phyloP scores from a whole-genome alignment of 2,113 vertebrate species.

The Gobius niger region DNA sequence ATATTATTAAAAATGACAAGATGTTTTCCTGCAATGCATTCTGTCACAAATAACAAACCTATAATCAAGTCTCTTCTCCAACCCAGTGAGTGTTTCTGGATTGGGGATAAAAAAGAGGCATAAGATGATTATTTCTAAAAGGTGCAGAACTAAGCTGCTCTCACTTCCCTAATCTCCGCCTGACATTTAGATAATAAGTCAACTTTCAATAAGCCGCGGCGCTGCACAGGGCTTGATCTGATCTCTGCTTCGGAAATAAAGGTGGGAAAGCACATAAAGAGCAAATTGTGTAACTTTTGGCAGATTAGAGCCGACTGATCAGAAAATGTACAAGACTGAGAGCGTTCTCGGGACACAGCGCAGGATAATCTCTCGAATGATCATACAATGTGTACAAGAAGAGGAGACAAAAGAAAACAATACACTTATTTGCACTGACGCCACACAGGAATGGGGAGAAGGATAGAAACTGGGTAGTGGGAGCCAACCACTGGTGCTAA shows the following conservation, averaged over 20 bases:
- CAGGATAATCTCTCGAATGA: no score
- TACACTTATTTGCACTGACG: no score
- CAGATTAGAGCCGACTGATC: not conserved
- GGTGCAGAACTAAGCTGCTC: constrained; percentile 24
- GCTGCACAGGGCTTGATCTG: constrained; percentile 39
- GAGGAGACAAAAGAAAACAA: no score
- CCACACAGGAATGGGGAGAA: no score
- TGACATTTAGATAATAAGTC: constrained; percentile 48
- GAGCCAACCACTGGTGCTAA: no score
- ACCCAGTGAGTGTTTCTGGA: constrained; percentile 14
- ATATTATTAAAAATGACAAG: no score
- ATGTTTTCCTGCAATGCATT: no score
- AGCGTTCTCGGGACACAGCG: no score
- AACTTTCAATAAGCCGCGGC: constrained; percentile 18
- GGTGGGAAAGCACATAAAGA: constrained; percentile 9
- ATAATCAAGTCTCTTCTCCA: constrained; percentile 12
- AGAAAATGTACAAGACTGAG: no score
- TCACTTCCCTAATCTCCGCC: constrained; percentile 36
- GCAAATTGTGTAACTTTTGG: constrained; percentile 5
- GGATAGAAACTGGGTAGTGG: no score
- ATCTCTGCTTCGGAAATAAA: constrained; percentile 22
- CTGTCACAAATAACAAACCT: not conserved
- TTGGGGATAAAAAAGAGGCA: constrained; percentile 1
- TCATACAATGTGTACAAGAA: no score
- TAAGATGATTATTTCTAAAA: constrained; percentile 34